Conservation (phyloP, 2,888 invertebrate species). For the Stenodera caucasica region DNA sequence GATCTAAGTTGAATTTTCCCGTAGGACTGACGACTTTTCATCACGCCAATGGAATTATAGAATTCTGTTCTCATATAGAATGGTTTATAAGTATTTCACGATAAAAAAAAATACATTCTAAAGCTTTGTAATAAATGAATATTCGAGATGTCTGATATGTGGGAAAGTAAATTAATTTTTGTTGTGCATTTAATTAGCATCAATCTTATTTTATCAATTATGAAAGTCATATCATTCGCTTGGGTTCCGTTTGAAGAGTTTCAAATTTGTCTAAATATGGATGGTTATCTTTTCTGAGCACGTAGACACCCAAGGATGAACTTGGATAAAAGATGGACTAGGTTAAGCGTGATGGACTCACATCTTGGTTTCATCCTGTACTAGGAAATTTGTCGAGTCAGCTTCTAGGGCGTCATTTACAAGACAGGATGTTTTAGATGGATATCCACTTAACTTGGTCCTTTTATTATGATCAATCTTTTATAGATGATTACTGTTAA, state of each 20-base stretch:
- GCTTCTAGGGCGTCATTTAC: slow-evolving; percentile 32
- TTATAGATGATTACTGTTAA: slow-evolving; percentile 27
- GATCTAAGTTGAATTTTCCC: slow-evolving; percentile 26
- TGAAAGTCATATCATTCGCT: neutral
- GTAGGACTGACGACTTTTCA: slow-evolving; percentile 4
- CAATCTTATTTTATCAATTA: neutral
- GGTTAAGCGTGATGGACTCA: slow-evolving; percentile 41
- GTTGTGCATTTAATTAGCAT: slow-evolving; percentile 22
- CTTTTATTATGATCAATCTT: slow-evolving; percentile 26
- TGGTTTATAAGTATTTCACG: neutral
- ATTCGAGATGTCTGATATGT: too few species aligned
- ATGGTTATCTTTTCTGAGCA: slow-evolving; percentile 30
- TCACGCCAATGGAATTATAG: neutral
- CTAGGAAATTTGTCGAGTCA: slow-evolving; percentile 41
- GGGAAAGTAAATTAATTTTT: slow-evolving; percentile 14
- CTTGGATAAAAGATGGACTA: slow-evolving; percentile 39
- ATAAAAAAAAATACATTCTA: too few species aligned
- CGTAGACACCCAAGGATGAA: slow-evolving; percentile 26
- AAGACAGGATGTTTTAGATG: slow-evolving; percentile 33
- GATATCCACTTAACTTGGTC: slow-evolving; percentile 30
- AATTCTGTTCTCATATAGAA: neutral
- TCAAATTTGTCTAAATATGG: slow-evolving; percentile 28
- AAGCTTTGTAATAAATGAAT: too few species aligned
- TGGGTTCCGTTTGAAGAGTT: slow-evolving; percentile 2
- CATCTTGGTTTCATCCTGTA: slow-evolving; percentile 38